Conservation (phyloP, 2,888 invertebrate species). For the Melieria omissa region DNA sequence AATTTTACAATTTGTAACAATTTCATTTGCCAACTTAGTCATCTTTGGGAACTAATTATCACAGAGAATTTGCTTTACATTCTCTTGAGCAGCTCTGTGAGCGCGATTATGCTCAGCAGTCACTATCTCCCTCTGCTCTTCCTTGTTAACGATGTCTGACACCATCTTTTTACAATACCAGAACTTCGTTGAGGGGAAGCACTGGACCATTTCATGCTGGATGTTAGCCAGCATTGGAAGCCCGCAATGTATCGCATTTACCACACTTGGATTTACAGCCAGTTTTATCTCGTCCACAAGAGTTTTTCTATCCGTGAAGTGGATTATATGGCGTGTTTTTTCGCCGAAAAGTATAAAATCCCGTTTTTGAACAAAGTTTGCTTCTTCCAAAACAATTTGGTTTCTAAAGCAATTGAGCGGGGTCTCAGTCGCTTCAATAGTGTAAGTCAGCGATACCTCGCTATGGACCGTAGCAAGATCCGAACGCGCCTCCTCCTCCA, state of each 20-base stretch:
- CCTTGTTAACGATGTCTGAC: slow-evolving; percentile 16
- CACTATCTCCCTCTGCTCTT: slow-evolving; percentile 23
- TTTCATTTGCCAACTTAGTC: slow-evolving; percentile 13
- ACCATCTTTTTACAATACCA: slow-evolving; percentile 20
- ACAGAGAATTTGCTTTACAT: slow-evolving; percentile 9
- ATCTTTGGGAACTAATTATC: slow-evolving; percentile 12
- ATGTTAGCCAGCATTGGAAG: neutral
- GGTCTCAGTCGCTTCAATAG: slow-evolving; percentile 43
- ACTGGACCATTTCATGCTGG: neutral
- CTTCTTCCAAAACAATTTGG: slow-evolving; percentile 42
- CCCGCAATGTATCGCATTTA: neutral
- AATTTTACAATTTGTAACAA: slow-evolving; percentile 12
- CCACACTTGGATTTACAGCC: neutral
- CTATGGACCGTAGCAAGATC: slow-evolving; percentile 27
- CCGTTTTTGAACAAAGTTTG: neutral
- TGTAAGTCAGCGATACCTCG: slow-evolving; percentile 40
- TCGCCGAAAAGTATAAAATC: neutral
- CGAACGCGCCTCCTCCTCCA: neutral
- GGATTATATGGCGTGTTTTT: slow-evolving; percentile 11
- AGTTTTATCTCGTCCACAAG: neutral
- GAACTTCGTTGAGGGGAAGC: slow-evolving; percentile 18
- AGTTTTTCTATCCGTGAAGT: slow-evolving; percentile 5
- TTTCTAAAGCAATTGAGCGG: slow-evolving; percentile 45
- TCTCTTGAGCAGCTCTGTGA: slow-evolving; percentile 24
- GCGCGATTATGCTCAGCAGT: slow-evolving; percentile 24